Evolutionary conservation across 2,113 vertebrate species (phyloP).

Genomic region (Genyomyrus donnyi): DNA sequence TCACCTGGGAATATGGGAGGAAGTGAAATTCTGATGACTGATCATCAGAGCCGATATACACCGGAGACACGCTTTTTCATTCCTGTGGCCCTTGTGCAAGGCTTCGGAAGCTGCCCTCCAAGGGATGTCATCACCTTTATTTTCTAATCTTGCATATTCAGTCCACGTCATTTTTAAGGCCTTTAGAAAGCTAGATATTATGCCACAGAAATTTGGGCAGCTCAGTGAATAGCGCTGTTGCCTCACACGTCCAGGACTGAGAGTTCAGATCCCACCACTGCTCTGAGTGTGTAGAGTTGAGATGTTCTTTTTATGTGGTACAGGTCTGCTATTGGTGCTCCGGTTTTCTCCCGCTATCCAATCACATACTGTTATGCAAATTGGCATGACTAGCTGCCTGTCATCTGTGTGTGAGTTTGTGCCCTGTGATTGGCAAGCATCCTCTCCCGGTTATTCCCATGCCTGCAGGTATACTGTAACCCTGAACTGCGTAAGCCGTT

Average conservation of each 20-base stretch:
- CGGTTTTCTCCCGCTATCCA: background rate
- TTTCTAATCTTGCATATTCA: background rate
- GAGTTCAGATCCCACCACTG: background rate
- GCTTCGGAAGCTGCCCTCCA: background rate
- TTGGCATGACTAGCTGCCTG: background rate
- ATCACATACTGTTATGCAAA: background rate
- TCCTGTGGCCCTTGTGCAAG: background rate
- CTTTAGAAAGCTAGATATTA: background rate
- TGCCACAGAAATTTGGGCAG: background rate
- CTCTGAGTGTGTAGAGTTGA: background rate
- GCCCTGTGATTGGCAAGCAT: background rate
- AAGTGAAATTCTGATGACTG: background rate
- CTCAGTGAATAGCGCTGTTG: background rate
- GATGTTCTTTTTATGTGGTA: background rate
- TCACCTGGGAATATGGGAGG: background rate
- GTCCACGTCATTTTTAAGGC: background rate
- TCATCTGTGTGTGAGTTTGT: background rate
- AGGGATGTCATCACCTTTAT: background rate
- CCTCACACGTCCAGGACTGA: background rate
- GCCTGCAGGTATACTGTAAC: background rate
- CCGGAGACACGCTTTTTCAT: background rate
- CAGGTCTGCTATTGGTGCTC: background rate
- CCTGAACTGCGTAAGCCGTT: background rate
- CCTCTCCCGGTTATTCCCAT: background rate
- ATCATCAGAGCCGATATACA: background rate